Conservation (phyloP, 2,113 vertebrate species). For the Scortum barcoo region DNA sequence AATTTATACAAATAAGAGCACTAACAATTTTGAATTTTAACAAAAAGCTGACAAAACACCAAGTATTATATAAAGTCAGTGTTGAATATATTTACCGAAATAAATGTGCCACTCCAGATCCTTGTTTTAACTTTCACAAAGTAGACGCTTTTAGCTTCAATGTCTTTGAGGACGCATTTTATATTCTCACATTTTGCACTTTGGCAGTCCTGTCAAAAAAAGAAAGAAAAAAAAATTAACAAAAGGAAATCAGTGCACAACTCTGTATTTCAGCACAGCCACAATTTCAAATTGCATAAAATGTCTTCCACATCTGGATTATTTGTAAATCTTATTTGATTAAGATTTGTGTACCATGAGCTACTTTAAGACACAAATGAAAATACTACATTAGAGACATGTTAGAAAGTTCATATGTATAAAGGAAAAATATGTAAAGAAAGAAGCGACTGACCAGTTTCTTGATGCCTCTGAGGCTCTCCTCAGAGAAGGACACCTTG, state of each 20-base stretch:
- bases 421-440: neutral
- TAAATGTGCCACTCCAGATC: conserved; percentile 92
- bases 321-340: too few species aligned
- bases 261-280: neutral
- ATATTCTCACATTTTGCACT: conserved; percentile 85
- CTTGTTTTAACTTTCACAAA: conserved; percentile 89
- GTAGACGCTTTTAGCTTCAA: conserved; percentile 84
- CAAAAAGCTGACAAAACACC: neutral
- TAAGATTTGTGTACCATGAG: too few species aligned
- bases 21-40: neutral
- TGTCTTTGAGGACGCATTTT: conserved; percentile 88
- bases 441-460: conserved; percentile 81
- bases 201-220: conserved; percentile 86
- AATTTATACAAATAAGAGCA: neutral
- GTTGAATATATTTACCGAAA: conserved; percentile 83
- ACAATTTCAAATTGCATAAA: neutral
- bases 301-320: neutral
- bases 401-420: neutral
- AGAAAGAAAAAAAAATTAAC: conserved; percentile 7
- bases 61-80: neutral
- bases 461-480: conserved; percentile 83
- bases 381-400: too few species aligned
- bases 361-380: too few species aligned
- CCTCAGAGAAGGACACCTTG: conserved; percentile 84
- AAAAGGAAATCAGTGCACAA: neutral